phyloP scores from a whole-genome alignment of 53 echinoderm and acorn worm genomes.

The Glandiceps talaboti region DNA sequence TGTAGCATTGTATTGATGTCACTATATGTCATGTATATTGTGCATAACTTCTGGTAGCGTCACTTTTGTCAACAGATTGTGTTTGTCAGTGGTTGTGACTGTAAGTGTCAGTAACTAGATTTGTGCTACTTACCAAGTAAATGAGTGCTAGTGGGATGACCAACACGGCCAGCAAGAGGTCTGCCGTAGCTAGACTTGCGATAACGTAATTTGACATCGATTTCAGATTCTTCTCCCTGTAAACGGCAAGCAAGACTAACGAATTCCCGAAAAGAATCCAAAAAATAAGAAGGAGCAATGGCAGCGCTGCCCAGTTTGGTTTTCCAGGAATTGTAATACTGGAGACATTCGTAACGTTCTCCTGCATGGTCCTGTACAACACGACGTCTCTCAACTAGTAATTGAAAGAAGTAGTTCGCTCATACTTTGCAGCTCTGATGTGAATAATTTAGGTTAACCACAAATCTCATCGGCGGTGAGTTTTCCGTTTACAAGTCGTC shows the following conservation, averaged over 20 bases:
- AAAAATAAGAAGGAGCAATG: conserved; percentile 47
- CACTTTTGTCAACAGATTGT: too few species aligned
- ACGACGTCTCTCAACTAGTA: background rate
- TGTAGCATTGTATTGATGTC: too few species aligned
- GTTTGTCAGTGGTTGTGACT: too few species aligned
- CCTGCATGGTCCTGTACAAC: background rate
- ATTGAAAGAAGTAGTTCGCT: background rate
- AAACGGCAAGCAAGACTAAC: conserved; percentile 84
- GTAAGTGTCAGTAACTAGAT: too few species aligned
- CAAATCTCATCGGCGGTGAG: background rate
- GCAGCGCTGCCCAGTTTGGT: conserved; percentile 28
- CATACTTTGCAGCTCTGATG: background rate
- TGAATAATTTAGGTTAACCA: background rate
- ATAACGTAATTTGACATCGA: conserved; percentile 98
- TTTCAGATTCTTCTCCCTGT: conserved; percentile 69
- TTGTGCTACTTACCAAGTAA: conserved; percentile 80
- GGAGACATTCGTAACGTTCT: background rate
- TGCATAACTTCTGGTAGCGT: too few species aligned
- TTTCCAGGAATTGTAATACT: background rate
- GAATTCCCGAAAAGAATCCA: conserved; percentile 88
- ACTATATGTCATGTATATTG: too few species aligned
- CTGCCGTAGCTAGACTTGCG: conserved; percentile 72
- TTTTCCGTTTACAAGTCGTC: too few species aligned
- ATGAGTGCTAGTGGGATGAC: conserved; percentile 86
- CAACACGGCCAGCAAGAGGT: conserved; percentile 66